Percentiles rank a stretch among this genome's conserved stretches.
These are phyloP conservation scores for Anolis apletophallus DNA, from an alignment of 2,797 vertebrate genomes.

Conservation along the genomic window DNA sequence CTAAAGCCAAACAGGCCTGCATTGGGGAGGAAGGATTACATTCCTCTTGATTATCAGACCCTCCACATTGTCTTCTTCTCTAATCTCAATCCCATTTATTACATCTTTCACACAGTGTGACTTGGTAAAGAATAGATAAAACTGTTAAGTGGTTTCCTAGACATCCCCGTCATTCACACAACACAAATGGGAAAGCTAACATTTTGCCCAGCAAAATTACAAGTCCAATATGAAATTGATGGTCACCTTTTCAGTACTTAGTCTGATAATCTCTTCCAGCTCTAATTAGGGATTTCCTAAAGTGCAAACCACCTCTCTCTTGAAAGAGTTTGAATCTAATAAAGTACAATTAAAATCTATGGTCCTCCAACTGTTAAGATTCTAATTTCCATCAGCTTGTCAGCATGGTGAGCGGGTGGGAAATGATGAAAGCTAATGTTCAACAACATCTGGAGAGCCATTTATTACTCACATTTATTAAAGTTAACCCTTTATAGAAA, in stretches of 20 bases:
- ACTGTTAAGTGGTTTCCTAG: background rate
- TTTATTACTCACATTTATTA: background rate
- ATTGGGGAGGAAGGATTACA: background rate
- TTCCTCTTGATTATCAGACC: background rate
- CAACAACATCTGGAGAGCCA: background rate
- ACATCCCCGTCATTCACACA: too few relatives aligned
- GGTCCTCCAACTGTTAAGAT: background rate
- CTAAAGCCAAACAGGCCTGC: background rate
- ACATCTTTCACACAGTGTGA: background rate
- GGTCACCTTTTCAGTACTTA: background rate
- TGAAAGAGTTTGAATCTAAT: background rate
- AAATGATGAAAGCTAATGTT: background rate
- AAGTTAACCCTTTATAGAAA: background rate
- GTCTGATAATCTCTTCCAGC: background rate
- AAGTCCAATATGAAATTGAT: background rate
- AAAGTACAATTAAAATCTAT: background rate
- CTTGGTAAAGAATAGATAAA: background rate
- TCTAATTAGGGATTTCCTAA: background rate
- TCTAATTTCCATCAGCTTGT: background rate
- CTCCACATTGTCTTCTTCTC: background rate
- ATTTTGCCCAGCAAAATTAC: background rate
- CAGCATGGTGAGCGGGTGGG: background rate
- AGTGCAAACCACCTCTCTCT: background rate
- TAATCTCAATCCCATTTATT: background rate
- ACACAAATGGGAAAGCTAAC: too few relatives aligned